Percentiles rank a stretch among this genome's conserved stretches.
Conservation (phyloP, 1,140 invertebrate genomes). For the Antheraea pernyi region DNA sequence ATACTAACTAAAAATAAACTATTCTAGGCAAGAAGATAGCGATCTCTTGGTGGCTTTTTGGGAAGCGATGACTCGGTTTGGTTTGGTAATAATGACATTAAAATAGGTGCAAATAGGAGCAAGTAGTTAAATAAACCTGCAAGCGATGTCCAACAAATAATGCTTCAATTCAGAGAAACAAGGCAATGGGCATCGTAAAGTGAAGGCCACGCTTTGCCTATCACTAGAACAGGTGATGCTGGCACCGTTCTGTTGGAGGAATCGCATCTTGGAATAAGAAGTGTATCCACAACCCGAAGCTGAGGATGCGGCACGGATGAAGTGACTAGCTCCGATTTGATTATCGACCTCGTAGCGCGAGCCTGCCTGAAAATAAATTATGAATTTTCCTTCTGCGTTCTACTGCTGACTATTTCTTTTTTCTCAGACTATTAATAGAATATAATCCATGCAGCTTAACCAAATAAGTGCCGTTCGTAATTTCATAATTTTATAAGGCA, state of each 20-base stretch:
- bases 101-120: no score
- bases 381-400: no score
- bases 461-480: no score
- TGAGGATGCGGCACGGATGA: slow-evolving; percentile 41
- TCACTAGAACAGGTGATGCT: slow-evolving; percentile 45
- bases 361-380: slow-evolving; percentile 38
- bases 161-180: slow-evolving; percentile 44
- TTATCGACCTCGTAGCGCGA: slow-evolving; percentile 55
- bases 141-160: slow-evolving; percentile 51
- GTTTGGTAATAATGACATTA: no score
- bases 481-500: no score
- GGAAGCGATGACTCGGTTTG: no score
- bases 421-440: no score
- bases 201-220: slow-evolving; percentile 50
- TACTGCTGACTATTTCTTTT: no score
- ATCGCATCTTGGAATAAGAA: slow-evolving; percentile 42
- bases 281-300: slow-evolving; percentile 39
- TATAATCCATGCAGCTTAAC: no score
- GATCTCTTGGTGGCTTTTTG: no score
- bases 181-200: slow-evolving; percentile 41
- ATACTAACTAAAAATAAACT: no score
- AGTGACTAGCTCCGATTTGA: slow-evolving; percentile 49
- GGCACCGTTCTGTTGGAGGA: slow-evolving; percentile 45
- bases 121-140: slow-evolving; percentile 33
- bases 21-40: no score